These are phyloP conservation scores for Drosophila mayri DNA, from an alignment of 1,140 invertebrate genomes.

Conservation along the genomic window DNA sequence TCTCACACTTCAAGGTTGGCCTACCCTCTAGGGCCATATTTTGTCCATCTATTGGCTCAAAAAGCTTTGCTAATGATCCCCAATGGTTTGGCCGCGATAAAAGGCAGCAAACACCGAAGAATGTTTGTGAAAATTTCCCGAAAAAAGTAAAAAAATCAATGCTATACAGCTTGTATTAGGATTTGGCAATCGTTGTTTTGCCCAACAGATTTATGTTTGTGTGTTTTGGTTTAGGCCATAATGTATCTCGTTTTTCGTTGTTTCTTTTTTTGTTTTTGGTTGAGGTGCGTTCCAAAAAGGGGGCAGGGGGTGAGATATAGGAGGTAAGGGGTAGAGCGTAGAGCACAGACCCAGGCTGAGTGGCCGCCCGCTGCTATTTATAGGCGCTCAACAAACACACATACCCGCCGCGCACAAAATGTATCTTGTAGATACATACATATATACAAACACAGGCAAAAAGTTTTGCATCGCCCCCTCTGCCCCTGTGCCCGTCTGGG, in stretches of 20 bases:
- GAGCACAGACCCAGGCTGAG: conserved; percentile 42
- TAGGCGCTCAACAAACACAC: conserved; percentile 62
- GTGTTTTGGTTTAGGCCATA: conserved; percentile 58
- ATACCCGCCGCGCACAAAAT: conserved; percentile 45
- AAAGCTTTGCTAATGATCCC: conserved; percentile 43
- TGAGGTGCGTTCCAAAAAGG: conserved; percentile 31
- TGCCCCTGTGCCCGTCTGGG: conserved; percentile 23
- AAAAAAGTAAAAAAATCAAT: conserved; percentile 50
- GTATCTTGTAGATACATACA: conserved; percentile 71
- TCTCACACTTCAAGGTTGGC: conserved; percentile 56
- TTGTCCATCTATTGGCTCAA: not conserved
- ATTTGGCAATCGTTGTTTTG: conserved; percentile 67
- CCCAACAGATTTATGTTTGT: conserved; percentile 67
- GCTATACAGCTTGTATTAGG: conserved; percentile 12
- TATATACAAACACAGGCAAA: conserved; percentile 60
- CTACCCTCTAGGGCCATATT: conserved; percentile 4
- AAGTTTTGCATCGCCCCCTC: conserved; percentile 49
- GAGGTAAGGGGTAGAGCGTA: not conserved
- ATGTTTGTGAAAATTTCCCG: conserved; percentile 46
- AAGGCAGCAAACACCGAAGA: conserved; percentile 25
- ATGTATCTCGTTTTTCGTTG: conserved; percentile 18
- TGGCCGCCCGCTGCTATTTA: conserved; percentile 74
- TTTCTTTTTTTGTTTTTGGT: not conserved
- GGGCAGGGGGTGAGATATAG: conserved; percentile 3
- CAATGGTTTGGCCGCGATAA: conserved; percentile 17